Evolutionary conservation across 1,140 invertebrate genomes (phyloP).

Genomic region (Globodera rostochiensis): DNA sequence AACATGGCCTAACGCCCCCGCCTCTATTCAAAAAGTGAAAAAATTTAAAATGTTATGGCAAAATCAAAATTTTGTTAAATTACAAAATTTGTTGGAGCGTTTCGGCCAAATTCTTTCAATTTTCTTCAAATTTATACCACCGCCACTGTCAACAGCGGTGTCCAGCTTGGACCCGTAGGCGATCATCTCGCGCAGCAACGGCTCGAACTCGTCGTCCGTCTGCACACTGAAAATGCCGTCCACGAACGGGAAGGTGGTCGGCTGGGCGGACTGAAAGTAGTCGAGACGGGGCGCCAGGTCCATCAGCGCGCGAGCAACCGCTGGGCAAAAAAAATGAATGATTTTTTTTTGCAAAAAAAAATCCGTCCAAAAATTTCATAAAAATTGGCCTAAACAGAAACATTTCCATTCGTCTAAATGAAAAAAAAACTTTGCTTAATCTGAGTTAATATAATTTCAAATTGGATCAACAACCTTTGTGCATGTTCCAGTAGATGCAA

Average conservation of each 20-base stretch:
- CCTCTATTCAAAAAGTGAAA: too few species aligned
- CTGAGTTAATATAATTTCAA: too few species aligned
- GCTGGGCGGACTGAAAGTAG: constrained; percentile 29
- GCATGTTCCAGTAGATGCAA: constrained; percentile 30
- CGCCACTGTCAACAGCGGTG: neutral
- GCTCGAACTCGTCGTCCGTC: constrained; percentile 34
- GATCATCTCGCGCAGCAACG: constrained; percentile 31
- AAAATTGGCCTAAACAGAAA: too few species aligned
- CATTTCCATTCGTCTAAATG: too few species aligned
- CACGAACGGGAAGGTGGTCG: constrained; percentile 37
- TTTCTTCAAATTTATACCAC: too few species aligned
- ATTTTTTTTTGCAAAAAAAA: too few species aligned
- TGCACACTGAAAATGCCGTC: constrained; percentile 30
- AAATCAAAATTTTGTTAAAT: too few species aligned
- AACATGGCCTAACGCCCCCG: neutral
- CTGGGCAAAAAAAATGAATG: neutral
- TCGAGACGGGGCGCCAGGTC: constrained; percentile 36
- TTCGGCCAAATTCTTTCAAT: neutral
- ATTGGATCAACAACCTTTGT: constrained; percentile 1
- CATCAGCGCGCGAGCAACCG: constrained; percentile 32
- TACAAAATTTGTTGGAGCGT: too few species aligned
- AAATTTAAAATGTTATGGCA: too few species aligned
- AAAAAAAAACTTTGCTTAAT: too few species aligned
- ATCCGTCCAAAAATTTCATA: too few species aligned
- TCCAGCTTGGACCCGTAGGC: constrained; percentile 12